A percentile compares a stretch with the other conserved stretches of the same genome.
These are phyloP conservation scores for Sebastes diploproa DNA, from an alignment of 2,797 vertebrate species.

Conservation along the genomic window DNA sequence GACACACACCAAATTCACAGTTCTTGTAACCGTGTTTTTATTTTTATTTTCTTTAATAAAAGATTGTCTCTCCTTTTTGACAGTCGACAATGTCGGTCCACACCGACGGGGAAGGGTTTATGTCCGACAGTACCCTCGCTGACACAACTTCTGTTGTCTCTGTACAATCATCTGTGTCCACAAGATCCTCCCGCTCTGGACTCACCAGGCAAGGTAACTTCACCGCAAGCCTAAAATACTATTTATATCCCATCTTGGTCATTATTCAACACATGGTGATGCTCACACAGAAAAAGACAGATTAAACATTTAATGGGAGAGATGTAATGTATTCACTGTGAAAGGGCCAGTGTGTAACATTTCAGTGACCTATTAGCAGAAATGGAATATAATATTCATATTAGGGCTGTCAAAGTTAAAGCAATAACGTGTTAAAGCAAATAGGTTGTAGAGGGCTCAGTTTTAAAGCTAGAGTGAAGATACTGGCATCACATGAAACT, in stretches of 20 bases:
- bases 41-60: neutral
- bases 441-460: too few relatives aligned
- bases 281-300: neutral
- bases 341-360: too few relatives aligned
- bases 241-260: neutral
- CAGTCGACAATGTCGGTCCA: constrained; percentile 82
- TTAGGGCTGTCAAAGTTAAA: too few relatives aligned
- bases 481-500: too few relatives aligned
- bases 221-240: neutral
- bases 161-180: constrained; percentile 73
- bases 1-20: neutral
- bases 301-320: neutral
- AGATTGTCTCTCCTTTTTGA: constrained; percentile 1
- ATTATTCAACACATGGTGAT: neutral
- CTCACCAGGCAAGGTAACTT: constrained; percentile 83
- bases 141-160: constrained; percentile 79
- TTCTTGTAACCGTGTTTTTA: neutral
- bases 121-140: constrained; percentile 78
- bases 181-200: constrained; percentile 81
- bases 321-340: neutral
- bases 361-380: too few relatives aligned
- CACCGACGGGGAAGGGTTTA: constrained; percentile 81
- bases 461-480: too few relatives aligned
- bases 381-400: too few relatives aligned
- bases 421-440: too few relatives aligned